A percentile compares a stretch with the other conserved stretches of the same genome.
These are phyloP conservation scores for Phalera bucephala DNA, from an alignment of 2,888 invertebrate species.

Conservation along the genomic window DNA sequence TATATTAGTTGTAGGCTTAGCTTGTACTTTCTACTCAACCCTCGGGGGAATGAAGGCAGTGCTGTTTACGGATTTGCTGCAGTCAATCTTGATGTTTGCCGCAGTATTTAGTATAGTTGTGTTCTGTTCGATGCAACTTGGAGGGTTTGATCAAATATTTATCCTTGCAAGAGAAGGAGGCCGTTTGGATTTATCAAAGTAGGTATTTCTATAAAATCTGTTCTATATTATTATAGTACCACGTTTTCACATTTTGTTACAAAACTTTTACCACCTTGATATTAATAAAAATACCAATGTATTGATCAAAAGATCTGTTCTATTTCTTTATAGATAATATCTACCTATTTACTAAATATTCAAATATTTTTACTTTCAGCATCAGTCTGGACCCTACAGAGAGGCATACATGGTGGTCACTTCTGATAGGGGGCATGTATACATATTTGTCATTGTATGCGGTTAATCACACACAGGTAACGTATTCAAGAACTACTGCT, in stretches of 20 bases:
- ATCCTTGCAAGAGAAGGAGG: slow-evolving; percentile 86
- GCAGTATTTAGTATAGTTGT: slow-evolving; percentile 91
- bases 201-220: too few relatives aligned
- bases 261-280: too few relatives aligned
- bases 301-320: too few relatives aligned
- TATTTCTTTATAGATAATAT: too few relatives aligned
- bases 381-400: slow-evolving; percentile 90
- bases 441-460: slow-evolving; percentile 93
- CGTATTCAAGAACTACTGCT: too few relatives aligned
- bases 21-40: slow-evolving; percentile 93
- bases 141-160: slow-evolving; percentile 88
- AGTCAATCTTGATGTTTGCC: slow-evolving; percentile 92
- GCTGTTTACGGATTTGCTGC: slow-evolving; percentile 92
- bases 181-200: slow-evolving; percentile 88
- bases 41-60: slow-evolving; percentile 97
- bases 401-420: slow-evolving; percentile 92
- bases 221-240: too few relatives aligned
- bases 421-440: slow-evolving; percentile 90
- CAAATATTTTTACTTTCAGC: too few relatives aligned
- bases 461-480: slow-evolving; percentile 91
- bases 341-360: too few relatives aligned
- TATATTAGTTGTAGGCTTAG: slow-evolving; percentile 88
- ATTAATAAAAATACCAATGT: too few relatives aligned
- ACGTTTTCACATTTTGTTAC: too few relatives aligned
- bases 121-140: slow-evolving; percentile 87